phyloP scores from a whole-genome alignment of 2,797 vertebrate genomes.

The Orestias chungarensis region DNA sequence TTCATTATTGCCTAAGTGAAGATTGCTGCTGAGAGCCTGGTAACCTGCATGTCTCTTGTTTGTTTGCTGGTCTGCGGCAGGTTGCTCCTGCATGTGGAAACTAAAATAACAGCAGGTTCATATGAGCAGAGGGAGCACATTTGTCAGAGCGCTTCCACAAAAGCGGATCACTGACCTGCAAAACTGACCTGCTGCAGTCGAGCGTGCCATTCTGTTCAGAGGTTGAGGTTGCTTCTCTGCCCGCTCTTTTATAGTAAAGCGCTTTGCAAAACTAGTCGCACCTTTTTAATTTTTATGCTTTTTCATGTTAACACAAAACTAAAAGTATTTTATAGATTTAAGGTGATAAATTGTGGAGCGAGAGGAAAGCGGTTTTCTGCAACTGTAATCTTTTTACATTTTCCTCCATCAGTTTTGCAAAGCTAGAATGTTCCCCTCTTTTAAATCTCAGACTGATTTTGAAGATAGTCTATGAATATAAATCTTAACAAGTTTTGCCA shows the following conservation, averaged over 20 bases:
- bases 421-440: too few relatives aligned
- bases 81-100: not conserved
- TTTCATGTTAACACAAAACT: not conserved
- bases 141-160: slow-evolving; percentile 3
- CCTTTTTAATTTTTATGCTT: not conserved
- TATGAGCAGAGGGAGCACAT: slow-evolving; percentile 1
- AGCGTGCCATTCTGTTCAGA: not conserved
- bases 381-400: not conserved
- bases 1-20: too few relatives aligned
- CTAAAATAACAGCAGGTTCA: slow-evolving; percentile 2
- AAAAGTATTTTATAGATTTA: not conserved
- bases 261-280: not conserved
- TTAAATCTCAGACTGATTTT: too few relatives aligned
- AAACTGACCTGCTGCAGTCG: not conserved
- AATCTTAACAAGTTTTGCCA: too few relatives aligned
- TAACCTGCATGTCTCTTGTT: not conserved
- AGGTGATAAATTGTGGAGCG: not conserved
- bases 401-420: not conserved
- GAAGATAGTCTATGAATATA: too few relatives aligned
- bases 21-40: not conserved
- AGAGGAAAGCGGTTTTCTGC: not conserved
- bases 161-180: slow-evolving; percentile 4
- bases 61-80: slow-evolving; percentile 1
- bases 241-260: not conserved
- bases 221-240: not conserved